Base-by-base conservation (phyloP, 1,140 invertebrate genomes). In the Lordiphosa clarofinis region DNA sequence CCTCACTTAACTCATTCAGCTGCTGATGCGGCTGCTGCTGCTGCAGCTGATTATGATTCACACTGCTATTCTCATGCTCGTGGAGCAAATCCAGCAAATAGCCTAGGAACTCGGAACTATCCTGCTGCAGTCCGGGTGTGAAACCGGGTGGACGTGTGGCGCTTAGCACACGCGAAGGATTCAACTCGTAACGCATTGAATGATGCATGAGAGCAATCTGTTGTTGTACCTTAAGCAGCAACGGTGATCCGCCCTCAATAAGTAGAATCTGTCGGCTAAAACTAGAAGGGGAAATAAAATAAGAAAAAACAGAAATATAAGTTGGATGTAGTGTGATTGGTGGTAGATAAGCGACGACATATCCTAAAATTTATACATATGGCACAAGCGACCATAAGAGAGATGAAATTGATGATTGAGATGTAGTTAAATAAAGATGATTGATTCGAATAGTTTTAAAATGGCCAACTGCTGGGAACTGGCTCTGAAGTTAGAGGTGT, bases 81-180 rank as follows among this genome's bases (percentile, higher is more conserved):
- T 94, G 93, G n/a, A 95, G 73, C 43, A 92, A 90, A 73, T 95
- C 93, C 48, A 95, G 88, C 3, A 95, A 86, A 87, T 93, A 94
- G 90, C 94, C 93, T 39, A 97, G 91, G 90, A 95, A 96, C 90
- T 97, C 96, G 2, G 95, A 96, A 88, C 95, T 96, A 76, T 97
- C 96, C 76, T 97, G 95, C 73, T 96, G 95, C 65, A 94, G 91
- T 15, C 94, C 93, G 15, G 90, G 90, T 19, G 92, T 91, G 87
- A 97, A 96, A 79, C 94, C 94, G 0, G 93, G 91, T 7, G 95
- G 95, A 63, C 93, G 90, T 0, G 94, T 92, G 0, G 92, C 90
- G 44, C 90, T 89, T 37, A 94, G 90, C 73, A 96, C 93, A 40
- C 93, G 92, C 21, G 89, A 91, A 0, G 95, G 94, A n/a, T 93